Evolutionary conservation across 2,797 vertebrate species (phyloP).

Genomic region (Protosalanx chinensis): DNA sequence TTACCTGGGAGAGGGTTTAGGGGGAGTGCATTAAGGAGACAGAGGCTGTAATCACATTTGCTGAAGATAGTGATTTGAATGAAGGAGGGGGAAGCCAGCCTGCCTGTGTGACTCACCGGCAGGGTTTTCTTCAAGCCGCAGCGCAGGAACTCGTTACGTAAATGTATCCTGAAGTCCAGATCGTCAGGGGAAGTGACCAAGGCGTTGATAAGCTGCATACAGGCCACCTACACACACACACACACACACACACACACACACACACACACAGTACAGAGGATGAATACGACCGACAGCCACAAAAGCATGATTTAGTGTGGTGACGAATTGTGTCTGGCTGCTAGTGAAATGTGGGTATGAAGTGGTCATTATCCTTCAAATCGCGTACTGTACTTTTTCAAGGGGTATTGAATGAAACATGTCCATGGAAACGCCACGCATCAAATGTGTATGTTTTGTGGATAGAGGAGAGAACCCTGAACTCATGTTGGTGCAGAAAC

Average conservation of each 20-base stretch:
- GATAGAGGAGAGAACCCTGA: background rate
- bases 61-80: no score
- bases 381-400: background rate
- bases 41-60: no score
- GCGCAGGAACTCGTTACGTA: slow-evolving; percentile 94
- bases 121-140: slow-evolving; percentile 92
- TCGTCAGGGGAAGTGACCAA: slow-evolving; percentile 95
- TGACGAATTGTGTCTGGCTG: background rate
- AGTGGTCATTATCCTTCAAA: background rate
- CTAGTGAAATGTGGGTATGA: background rate
- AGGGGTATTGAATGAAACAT: background rate
- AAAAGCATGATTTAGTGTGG: background rate
- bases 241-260: slow-evolving; percentile 12
- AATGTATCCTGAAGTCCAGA: slow-evolving; percentile 97
- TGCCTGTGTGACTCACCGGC: slow-evolving; percentile 79
- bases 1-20: background rate
- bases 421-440: background rate
- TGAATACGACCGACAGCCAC: background rate
- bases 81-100: background rate
- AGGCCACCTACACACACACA: slow-evolving; percentile 79
- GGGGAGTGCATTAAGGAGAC: background rate
- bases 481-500: background rate
- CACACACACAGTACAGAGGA: background rate
- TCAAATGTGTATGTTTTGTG: background rate
- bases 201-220: slow-evolving; percentile 98